A percentile compares a stretch with the other conserved stretches of the same genome.
These are phyloP conservation scores for Xyrichtys novacula DNA, from an alignment of 2,797 vertebrate genomes.

Conservation along the genomic window DNA sequence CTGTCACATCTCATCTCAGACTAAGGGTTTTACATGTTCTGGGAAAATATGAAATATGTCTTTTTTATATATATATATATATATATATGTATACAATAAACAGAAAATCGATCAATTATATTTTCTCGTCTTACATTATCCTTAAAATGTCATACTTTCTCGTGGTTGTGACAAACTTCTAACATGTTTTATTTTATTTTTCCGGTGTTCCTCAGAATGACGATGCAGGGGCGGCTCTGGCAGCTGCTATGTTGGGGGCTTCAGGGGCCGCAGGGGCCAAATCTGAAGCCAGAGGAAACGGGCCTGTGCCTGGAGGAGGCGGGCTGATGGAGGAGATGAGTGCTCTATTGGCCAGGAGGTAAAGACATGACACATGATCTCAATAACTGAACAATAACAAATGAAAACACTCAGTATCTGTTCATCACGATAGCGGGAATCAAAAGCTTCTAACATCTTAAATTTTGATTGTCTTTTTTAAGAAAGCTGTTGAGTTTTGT, in stretches of 20 bases:
- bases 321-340: conserved; percentile 99
- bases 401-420: no score
- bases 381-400: no score
- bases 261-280: conserved; percentile 83
- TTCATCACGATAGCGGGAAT: no score
- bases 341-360: conserved; percentile 97
- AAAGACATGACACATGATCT: conserved; percentile 12
- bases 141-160: not conserved
- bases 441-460: no score
- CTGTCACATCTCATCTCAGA: conserved; percentile 39
- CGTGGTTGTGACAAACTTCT: no score
- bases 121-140: not conserved
- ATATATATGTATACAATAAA: no score
- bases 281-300: conserved; percentile 92
- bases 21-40: conserved; percentile 1
- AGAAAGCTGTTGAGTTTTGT: no score
- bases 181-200: not conserved
- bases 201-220: conserved; percentile 83
- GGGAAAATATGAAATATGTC: not conserved
- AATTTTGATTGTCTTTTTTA: no score
- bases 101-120: not conserved
- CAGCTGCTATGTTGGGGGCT: conserved; percentile 77
- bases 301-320: conserved; percentile 92
- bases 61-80: no score
- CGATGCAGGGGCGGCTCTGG: conserved; percentile 83